Evolutionary conservation across 2,888 invertebrate genomes (phyloP), one percentile per base, ranked within the genome.

Genomic region (Ormyrus labotus): DNA sequence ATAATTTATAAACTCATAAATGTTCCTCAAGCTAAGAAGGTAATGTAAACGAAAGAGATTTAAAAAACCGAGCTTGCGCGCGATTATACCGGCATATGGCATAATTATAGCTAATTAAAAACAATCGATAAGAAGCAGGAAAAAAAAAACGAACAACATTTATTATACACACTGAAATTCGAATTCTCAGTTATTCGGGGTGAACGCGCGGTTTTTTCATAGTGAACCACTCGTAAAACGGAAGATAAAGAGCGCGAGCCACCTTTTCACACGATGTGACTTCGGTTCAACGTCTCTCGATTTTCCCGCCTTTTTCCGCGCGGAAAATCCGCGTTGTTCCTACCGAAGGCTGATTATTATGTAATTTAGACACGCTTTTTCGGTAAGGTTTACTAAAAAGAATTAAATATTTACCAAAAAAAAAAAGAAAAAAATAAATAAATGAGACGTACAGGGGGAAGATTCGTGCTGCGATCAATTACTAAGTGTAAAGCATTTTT

Each of bases 401-500:
- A 61, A 70, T 51, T 63, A 34, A 34, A 34, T 34, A 34, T 34
- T 34, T 34, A 34, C 34, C 34, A 34, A 34, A 34, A 34, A 34
- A 34, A 34, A 34, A 34, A 4, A 4, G 0, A 4, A 34, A 34
- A 34, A 34, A 34, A 34, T 0, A 34, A 34, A 34, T 34, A 34
- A 34, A 34, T 4, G 34, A 34, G 34, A 34, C 34, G 51, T 45
- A 34, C 45, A n/a, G 58, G 10, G 75, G 19, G 76, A 45, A 47
- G n/a, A 71, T 72, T 82, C 81, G 83, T 83, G 84, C 84, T 84
- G 86, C 87, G 88, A 89, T 89, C 89, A 89, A 89, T 89, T 89
- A 89, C 86, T 89, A 89, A 88, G 61, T 76, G 72, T 77, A 67
- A 80, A 73, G 53, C 67, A 69, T 68, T 50, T 64, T 69, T 74